Conservation (phyloP, 2,888 invertebrate genomes). For the Coenonympha glycerion region DNA sequence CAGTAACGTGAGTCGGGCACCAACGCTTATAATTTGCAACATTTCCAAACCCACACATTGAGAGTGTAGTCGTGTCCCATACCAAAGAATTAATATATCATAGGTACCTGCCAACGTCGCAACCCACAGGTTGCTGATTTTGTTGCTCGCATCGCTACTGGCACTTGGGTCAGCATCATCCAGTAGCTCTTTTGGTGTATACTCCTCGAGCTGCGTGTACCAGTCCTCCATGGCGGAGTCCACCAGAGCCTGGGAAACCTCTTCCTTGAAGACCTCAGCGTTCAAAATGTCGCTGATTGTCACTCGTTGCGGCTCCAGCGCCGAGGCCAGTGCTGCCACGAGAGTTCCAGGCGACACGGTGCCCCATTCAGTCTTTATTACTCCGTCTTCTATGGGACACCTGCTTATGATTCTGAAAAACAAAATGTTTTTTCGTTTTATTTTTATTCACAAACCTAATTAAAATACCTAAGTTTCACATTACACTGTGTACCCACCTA, state of each 20-base stretch:
- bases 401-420: conserved; percentile 56
- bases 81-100: too few species aligned
- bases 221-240: conserved; percentile 55
- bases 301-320: conserved; percentile 77
- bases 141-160: conserved; percentile 23
- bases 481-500: too few species aligned
- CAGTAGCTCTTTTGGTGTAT: too few species aligned
- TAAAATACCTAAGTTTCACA: too few species aligned
- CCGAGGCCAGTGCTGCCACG: conserved; percentile 77
- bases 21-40: too few species aligned
- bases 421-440: too few species aligned
- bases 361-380: conserved; percentile 78
- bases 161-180: conserved; percentile 31
- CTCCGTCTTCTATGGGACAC: conserved; percentile 81
- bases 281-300: conserved; percentile 64
- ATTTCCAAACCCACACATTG: too few species aligned
- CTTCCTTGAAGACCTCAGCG: conserved; percentile 57
- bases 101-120: conserved; percentile 78
- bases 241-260: conserved; percentile 56
- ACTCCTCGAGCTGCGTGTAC: conserved; percentile 52
- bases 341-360: conserved; percentile 76
- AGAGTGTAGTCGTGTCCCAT: too few species aligned
- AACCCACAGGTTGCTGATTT: conserved; percentile 77
- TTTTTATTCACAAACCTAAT: too few species aligned
- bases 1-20: too few species aligned